phyloP scores from a whole-genome alignment of 2,888 invertebrate genomes.

The Erebia aethiops region DNA sequence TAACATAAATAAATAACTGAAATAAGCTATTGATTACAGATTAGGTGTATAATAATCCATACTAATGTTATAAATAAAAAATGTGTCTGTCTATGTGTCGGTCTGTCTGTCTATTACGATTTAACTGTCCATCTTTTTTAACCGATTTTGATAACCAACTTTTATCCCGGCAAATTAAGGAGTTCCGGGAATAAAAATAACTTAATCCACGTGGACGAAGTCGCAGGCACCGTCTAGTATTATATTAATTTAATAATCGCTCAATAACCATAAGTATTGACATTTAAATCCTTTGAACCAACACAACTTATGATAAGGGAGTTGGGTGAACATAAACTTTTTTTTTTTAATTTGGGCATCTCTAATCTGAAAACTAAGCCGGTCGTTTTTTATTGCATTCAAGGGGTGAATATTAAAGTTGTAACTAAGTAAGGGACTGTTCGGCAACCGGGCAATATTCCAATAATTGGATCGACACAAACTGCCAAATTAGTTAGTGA shows the following conservation, averaged over 20 bases:
- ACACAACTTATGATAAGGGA: background rate
- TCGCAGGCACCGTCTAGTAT: background rate
- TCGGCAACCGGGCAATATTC: slow-evolving; percentile 48
- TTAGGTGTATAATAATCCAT: too few species aligned
- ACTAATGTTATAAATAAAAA: too few species aligned
- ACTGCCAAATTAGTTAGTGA: slow-evolving; percentile 66
- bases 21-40: too few species aligned
- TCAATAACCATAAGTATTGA: too few species aligned
- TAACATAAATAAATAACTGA: too few species aligned
- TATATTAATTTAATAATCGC: background rate
- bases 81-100: too few species aligned
- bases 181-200: too few species aligned
- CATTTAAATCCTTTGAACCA: background rate
- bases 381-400: slow-evolving; percentile 17
- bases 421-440: slow-evolving; percentile 49
- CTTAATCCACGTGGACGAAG: too few species aligned
- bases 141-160: too few species aligned
- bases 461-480: slow-evolving; percentile 67
- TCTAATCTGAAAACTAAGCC: slow-evolving; percentile 20
- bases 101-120: too few species aligned
- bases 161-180: too few species aligned
- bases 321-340: background rate
- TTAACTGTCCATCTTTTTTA: too few species aligned
- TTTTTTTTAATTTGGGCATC: slow-evolving; percentile 18
- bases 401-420: slow-evolving; percentile 59